Evolutionary conservation across 2,797 vertebrate species (phyloP), one percentile per base, ranked within the genome.

Genomic region (Benthosema pterotum): DNA sequence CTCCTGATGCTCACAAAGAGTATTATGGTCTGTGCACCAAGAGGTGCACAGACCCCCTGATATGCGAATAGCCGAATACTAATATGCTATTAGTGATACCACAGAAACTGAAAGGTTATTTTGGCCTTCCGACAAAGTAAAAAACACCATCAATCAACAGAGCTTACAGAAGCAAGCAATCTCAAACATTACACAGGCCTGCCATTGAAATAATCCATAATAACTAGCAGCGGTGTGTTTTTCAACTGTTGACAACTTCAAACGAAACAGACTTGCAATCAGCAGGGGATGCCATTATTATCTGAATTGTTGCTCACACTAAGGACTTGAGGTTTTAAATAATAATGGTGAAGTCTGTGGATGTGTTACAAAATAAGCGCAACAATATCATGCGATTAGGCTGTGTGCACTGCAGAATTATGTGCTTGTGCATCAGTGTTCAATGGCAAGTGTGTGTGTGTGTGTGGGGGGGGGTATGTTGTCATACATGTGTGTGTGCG

Each of bases 101-200:
- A 25, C 22, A 25, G 22, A 25, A 25, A 25, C 22, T 38, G 12
- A 75, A 75, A 76, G 48, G 15, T 57, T 49, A 3, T 19, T 65
- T 69, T 73, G 48, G 22, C 57, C 57, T 74, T 79, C 48, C 52
- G 50, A 73, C 74, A 19, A 48, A 2, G 5, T 42, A 8, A 15
- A 75, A 80, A 78, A 71, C 18, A 69, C 32, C 53, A 79, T 79
- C 68, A 65, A 72, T 79, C 75, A 73, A 56, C 5, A 69, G 50
- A 75, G 63, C 47, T 68, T 17, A 49, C 38, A 38, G 32, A 38
- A 38, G 32, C 6, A 38, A 38, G 32, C 32, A 64, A 69, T 71
- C 57, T 46, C 60, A 62, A 51, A 66, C 47, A 52, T 65, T 59
- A 22, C 51, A 74, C 17, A 57, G 0, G 17, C 42, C 62, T 58